These are phyloP conservation scores for Drosophila sucinea DNA, from an alignment of 1,140 invertebrate species.

Conservation along the genomic window DNA sequence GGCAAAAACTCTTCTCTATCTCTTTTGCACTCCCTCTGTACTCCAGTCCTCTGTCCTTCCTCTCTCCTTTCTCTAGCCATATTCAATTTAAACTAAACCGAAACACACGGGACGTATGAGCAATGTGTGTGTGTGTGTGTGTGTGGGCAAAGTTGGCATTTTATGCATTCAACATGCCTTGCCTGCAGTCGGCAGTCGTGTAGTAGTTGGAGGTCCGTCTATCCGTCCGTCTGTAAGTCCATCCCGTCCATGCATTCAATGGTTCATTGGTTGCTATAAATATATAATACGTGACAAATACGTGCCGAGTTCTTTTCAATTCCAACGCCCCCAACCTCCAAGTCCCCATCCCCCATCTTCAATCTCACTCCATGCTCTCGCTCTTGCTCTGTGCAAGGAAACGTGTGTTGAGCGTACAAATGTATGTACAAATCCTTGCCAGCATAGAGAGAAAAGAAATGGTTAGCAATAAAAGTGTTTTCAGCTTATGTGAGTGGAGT, in stretches of 20 bases:
- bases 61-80: conserved; percentile 28
- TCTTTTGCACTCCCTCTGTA: background rate
- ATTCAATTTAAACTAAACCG: conserved; percentile 76
- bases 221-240: background rate
- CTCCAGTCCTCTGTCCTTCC: conserved; percentile 35
- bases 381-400: conserved; percentile 12
- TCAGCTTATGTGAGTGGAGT: conserved; percentile 32
- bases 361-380: background rate
- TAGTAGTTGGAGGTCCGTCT: background rate
- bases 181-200: conserved; percentile 24
- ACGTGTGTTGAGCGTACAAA: conserved; percentile 52
- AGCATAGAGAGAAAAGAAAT: conserved; percentile 63
- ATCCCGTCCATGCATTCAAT: conserved; percentile 70
- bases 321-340: conserved; percentile 25
- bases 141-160: conserved; percentile 37
- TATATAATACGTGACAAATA: conserved; percentile 82
- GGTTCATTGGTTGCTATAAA: conserved; percentile 81
- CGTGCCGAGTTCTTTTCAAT: conserved; percentile 80
- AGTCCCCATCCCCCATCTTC: background rate
- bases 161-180: conserved; percentile 69
- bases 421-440: conserved; percentile 66
- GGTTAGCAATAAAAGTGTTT: conserved; percentile 79
- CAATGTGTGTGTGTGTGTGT: conserved; percentile 35
- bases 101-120: conserved; percentile 71
- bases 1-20: conserved; percentile 16